Evolutionary conservation across 2,113 vertebrate genomes (phyloP).

Genomic region (Madoqua kirkii): DNA sequence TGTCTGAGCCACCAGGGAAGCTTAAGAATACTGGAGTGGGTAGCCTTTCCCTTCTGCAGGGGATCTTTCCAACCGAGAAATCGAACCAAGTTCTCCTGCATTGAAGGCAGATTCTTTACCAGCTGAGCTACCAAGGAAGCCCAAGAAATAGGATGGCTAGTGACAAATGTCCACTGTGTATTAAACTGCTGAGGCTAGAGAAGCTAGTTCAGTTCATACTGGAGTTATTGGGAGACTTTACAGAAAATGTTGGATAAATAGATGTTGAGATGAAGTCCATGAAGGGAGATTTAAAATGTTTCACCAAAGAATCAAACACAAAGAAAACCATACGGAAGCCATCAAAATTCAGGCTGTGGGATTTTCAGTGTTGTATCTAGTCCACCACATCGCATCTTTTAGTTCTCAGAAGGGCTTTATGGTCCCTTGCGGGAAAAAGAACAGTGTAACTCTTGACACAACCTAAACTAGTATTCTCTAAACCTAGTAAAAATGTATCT

Average conservation of each 20-base stretch:
- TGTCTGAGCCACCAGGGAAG: background rate
- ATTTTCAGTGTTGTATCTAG: background rate
- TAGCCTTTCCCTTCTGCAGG: background rate
- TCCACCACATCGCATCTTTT: background rate
- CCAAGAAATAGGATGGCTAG: background rate
- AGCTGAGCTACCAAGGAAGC: background rate
- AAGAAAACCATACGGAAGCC: background rate
- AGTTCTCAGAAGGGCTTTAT: background rate
- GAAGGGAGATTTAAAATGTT: background rate
- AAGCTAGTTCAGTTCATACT: background rate
- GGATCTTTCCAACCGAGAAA: background rate
- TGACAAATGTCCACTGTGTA: background rate
- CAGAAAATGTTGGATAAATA: background rate
- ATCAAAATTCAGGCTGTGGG: background rate
- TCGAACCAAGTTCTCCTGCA: rapidly evolving
- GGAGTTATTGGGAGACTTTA: background rate
- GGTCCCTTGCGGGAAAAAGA: background rate
- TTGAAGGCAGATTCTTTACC: background rate
- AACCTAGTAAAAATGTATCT: background rate
- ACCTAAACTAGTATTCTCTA: background rate
- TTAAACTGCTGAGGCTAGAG: background rate
- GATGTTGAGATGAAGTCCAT: background rate
- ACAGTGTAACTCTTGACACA: background rate
- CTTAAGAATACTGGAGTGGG: background rate
- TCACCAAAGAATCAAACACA: background rate